Conservation (phyloP, 2,888 invertebrate genomes). For the Ormia ochracea region DNA sequence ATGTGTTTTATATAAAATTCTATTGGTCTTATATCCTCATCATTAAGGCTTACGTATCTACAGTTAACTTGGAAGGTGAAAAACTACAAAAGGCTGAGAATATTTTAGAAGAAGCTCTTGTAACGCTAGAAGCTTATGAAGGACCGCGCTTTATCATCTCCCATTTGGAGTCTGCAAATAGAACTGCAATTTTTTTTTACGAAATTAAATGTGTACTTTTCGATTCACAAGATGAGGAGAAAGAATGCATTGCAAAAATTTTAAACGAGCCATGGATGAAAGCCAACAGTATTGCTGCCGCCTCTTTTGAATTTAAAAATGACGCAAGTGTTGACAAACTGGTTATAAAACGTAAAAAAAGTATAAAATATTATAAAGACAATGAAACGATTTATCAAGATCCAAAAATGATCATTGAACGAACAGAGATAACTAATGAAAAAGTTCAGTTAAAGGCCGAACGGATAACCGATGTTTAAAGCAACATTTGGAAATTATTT, state of each 20-base stretch:
- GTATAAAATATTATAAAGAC: conserved; percentile 43
- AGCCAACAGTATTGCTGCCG: conserved; percentile 48
- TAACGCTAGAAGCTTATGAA: conserved; percentile 35
- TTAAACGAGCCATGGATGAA: conserved; percentile 59
- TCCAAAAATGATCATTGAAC: background rate
- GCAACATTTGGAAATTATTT: background rate
- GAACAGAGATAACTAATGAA: background rate
- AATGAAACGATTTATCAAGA: background rate
- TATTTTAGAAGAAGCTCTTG: conserved; percentile 41
- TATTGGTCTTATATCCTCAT: background rate
- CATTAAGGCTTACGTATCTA: conserved; percentile 44
- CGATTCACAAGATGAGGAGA: background rate
- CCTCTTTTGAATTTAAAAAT: conserved; percentile 29
- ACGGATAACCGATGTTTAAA: conserved; percentile 5
- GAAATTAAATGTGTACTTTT: conserved; percentile 38
- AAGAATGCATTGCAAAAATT: conserved; percentile 28
- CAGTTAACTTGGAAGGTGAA: conserved; percentile 2
- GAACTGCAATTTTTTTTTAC: conserved; percentile 40
- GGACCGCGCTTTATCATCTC: conserved; percentile 20
- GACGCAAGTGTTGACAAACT: background rate
- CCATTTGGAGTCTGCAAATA: conserved; percentile 5
- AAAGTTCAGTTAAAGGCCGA: background rate
- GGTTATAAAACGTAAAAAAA: conserved; percentile 44
- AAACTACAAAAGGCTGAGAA: conserved; percentile 25
- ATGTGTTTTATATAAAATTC: background rate